A percentile compares a stretch with the other conserved stretches of the same genome.
phyloP scores from a whole-genome alignment of 1,140 invertebrate species.

The Tetramorium alpestre region DNA sequence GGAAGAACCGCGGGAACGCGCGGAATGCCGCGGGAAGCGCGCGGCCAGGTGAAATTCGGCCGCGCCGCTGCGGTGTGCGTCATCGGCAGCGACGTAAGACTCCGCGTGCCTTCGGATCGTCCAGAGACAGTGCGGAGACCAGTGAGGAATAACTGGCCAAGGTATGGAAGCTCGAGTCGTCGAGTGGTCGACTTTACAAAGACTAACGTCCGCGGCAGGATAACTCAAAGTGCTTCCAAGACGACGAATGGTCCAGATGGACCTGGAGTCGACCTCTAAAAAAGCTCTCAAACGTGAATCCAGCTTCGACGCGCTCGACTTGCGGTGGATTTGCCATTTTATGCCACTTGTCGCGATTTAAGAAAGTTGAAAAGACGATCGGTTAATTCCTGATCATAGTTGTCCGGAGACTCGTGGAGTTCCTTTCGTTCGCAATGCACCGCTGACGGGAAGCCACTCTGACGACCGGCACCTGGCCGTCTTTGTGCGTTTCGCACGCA shows the following conservation, averaged over 20 bases:
- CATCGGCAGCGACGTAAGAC: constrained; percentile 15
- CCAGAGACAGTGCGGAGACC: neutral
- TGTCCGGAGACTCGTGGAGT: neutral
- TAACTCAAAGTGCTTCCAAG: neutral
- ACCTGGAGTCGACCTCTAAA: neutral
- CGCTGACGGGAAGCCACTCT: neutral
- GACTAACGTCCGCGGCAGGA: neutral
- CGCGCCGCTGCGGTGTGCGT: constrained; percentile 14
- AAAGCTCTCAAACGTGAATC: too few relatives aligned
- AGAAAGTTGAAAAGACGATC: neutral
- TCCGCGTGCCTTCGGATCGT: neutral
- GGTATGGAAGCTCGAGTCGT: neutral
- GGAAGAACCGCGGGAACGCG: constrained; percentile 31
- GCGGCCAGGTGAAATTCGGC: constrained; percentile 41
- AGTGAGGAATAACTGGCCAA: neutral
- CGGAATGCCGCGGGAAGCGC: constrained; percentile 34
- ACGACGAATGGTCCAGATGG: neutral
- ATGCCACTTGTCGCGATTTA: too few relatives aligned
- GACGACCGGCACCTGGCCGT: constrained; percentile 15
- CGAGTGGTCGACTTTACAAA: neutral
- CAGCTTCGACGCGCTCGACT: too few relatives aligned
- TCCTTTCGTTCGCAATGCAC: neutral
- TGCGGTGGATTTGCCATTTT: too few relatives aligned
- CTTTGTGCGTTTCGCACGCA: constrained; percentile 33
- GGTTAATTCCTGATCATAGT: neutral